These are phyloP conservation scores for Alauda arvensis DNA, from an alignment of 2,797 vertebrate genomes.

Conservation along the genomic window DNA sequence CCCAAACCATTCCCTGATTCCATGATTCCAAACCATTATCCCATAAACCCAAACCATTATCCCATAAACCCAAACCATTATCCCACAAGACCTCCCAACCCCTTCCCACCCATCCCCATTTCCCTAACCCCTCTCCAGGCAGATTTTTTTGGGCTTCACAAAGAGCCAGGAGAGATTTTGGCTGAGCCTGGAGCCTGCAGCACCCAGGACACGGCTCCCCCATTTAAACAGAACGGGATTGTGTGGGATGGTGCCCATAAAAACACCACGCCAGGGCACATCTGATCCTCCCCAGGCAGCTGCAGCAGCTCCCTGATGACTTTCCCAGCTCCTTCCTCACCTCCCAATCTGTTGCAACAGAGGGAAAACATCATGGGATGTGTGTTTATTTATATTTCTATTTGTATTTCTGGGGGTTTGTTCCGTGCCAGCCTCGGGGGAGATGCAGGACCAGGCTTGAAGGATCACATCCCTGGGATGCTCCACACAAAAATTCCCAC, in stretches of 20 bases:
- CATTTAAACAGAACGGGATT: neutral
- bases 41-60: neutral
- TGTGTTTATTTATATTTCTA: neutral
- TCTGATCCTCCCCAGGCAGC: neutral
- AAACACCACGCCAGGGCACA: constrained; percentile 24
- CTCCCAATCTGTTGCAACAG: neutral
- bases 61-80: neutral
- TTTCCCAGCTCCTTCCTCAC: constrained; percentile 2
- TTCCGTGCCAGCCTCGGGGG: neutral
- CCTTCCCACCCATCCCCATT: neutral
- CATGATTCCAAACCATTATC: neutral
- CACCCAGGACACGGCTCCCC: neutral
- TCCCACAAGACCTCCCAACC: neutral
- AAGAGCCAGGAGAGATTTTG: neutral
- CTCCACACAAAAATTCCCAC: neutral
- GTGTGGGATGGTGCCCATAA: neutral
- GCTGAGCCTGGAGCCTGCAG: neutral
- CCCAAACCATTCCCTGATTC: neutral
- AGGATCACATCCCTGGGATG: neutral
- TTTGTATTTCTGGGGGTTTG: neutral
- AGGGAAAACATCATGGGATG: neutral
- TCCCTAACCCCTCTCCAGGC: fast-evolving
- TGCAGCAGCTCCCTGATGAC: constrained; percentile 26
- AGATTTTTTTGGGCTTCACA: neutral
- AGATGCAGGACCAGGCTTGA: neutral